Base-by-base conservation (phyloP, 2,113 vertebrate genomes). In the Brienomyrus brachyistius region DNA sequence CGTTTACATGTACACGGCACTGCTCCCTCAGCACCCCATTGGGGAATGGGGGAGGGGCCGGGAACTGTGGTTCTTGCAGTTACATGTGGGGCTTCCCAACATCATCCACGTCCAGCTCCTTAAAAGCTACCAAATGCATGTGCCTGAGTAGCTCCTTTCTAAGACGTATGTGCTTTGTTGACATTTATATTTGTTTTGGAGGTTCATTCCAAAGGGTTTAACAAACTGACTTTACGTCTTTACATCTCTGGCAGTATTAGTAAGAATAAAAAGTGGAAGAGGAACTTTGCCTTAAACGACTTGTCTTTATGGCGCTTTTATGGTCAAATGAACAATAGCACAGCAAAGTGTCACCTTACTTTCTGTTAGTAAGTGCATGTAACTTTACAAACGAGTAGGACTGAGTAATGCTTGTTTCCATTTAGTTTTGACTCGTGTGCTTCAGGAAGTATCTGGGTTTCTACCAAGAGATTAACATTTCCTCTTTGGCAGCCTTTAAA, bases 21-120 rank as follows among this genome's bases (percentile, higher is more conserved):
- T 91, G 51, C 54, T 89, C 45, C 87, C 90, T 89, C 59, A 90
- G 66, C 27, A 47, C 74, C 88, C 90, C 52, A 92, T 93, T 92
- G 94, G 93, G 91, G 85, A 35, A 92, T 94, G 95, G 96, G 94
- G 95, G 92, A 95, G 94, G 94, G 91, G 88, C 87, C 82, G 90
- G 89, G 93, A 93, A 62, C 89, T 7, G 56, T 66, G 54, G 90
- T 93, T 88, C 93, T 94, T 93, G 94, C 94, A 94, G 92, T 91
- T 92, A 92, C 91, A 91, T 93, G 94, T 93, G 92, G 91, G 89
- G 23, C 80, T 70, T 31, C 54, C 13, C 43, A 62, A 86, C 40
- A 40, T 86, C 89, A 43, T 50, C 89, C 83, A 23, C 8, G 11
- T 40, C 80, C 56, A 50, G 8, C 31, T 77, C 70, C 35, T 35